A percentile compares a stretch with the other conserved stretches of the same genome.
Evolutionary conservation across 2,888 invertebrate species (phyloP).

Genomic region (Epinotia brunnichana): DNA sequence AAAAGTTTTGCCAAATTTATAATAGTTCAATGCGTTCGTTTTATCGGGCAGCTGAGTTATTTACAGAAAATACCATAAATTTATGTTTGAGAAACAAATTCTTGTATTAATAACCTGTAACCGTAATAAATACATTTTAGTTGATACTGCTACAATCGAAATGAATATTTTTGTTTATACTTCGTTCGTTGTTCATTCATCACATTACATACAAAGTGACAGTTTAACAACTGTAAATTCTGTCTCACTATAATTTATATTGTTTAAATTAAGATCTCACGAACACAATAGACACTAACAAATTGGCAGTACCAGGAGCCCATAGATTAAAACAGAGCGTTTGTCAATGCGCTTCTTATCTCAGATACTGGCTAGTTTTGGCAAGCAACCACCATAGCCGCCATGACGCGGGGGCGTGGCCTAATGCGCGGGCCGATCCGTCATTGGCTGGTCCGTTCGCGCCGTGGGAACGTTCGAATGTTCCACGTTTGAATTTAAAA

Average conservation of each 20-base stretch:
- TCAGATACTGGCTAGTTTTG: constrained; percentile 71
- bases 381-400: constrained; percentile 70
- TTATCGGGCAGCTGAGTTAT: too few species aligned
- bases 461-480: constrained; percentile 57
- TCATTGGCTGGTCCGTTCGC: constrained; percentile 74
- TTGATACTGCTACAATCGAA: background rate
- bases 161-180: background rate
- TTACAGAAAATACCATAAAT: too few species aligned
- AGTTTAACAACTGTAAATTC: constrained; percentile 3
- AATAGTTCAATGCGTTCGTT: too few species aligned
- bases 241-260: background rate
- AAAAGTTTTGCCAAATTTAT: too few species aligned
- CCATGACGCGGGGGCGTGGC: constrained; percentile 79
- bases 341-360: constrained; percentile 45
- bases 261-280: constrained; percentile 15
- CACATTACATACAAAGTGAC: background rate
- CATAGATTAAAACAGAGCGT: constrained; percentile 24
- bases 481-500: constrained; percentile 51
- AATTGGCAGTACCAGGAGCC: constrained; percentile 15
- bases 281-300: constrained; percentile 16
- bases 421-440: constrained; percentile 58
- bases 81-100: too few species aligned
- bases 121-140: too few species aligned
- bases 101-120: too few species aligned
- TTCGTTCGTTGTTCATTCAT: background rate